Conservation (phyloP, 2,888 invertebrate species). For the Lithophane semibrunnea region DNA sequence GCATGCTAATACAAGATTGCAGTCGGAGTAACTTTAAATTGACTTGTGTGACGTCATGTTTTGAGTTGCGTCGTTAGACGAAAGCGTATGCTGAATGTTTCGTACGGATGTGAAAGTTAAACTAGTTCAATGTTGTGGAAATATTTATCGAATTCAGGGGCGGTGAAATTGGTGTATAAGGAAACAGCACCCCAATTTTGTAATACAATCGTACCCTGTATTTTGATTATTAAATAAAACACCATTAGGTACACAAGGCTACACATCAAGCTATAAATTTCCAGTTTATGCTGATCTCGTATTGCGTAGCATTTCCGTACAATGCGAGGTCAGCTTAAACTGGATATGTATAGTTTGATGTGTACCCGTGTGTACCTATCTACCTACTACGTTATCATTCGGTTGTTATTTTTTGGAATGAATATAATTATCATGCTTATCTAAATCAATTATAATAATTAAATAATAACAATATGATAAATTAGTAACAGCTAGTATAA, state of each 20-base stretch:
- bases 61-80: slow-evolving; percentile 32
- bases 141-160: background rate
- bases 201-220: background rate
- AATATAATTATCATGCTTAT: background rate
- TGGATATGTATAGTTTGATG: no score
- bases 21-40: slow-evolving; percentile 61
- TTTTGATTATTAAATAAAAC: background rate
- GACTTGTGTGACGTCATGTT: slow-evolving; percentile 48
- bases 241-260: background rate
- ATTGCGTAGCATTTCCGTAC: no score
- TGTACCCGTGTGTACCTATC: no score
- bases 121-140: slow-evolving; percentile 29
- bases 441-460: background rate
- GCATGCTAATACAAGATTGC: slow-evolving; percentile 40
- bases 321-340: no score
- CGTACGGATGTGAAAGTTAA: slow-evolving; percentile 1
- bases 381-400: no score
- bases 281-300: no score
- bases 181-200: background rate
- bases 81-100: slow-evolving; percentile 26
- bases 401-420: no score
- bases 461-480: no score
- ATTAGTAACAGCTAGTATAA: background rate
- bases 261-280: no score
- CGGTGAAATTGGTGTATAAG: background rate